These are phyloP conservation scores for Spodoptera frugiperda DNA, from an alignment of 1,140 invertebrate genomes.

Conservation along the genomic window DNA sequence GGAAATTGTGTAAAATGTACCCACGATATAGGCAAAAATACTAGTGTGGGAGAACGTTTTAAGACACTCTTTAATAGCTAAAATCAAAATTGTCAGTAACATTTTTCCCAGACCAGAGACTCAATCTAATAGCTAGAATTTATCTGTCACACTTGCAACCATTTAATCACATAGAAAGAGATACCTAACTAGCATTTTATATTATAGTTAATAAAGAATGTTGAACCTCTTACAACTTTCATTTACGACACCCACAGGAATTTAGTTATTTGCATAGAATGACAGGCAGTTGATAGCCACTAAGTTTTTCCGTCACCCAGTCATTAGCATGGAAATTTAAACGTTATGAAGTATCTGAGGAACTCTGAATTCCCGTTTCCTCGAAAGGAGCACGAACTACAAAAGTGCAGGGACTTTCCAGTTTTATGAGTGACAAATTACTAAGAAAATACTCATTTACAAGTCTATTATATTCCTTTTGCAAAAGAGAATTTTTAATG, in stretches of 20 bases:
- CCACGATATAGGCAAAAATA: neutral
- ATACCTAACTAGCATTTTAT: too few species aligned
- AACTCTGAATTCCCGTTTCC: neutral
- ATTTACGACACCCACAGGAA: neutral
- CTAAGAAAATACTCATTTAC: conserved; percentile 50
- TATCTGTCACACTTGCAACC: too few species aligned
- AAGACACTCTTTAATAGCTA: too few species aligned
- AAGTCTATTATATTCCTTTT: conserved; percentile 51
- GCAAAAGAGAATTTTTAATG: conserved; percentile 63
- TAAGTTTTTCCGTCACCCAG: neutral
- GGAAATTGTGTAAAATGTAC: too few species aligned
- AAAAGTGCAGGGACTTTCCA: conserved; percentile 9
- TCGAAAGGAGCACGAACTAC: conserved; percentile 15
- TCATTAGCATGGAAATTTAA: conserved; percentile 17
- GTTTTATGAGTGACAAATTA: conserved; percentile 44
- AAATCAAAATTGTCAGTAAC: too few species aligned
- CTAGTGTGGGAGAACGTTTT: neutral
- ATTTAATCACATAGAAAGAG: too few species aligned
- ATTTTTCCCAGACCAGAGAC: too few species aligned
- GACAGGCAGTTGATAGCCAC: neutral
- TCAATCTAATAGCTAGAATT: too few species aligned
- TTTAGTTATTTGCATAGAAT: conserved; percentile 1
- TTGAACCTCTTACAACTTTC: neutral
- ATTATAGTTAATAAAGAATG: neutral
- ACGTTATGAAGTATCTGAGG: neutral